Conservation (phyloP, 64 coral and sea anemone genomes). For the Pachyseris speciosa region DNA sequence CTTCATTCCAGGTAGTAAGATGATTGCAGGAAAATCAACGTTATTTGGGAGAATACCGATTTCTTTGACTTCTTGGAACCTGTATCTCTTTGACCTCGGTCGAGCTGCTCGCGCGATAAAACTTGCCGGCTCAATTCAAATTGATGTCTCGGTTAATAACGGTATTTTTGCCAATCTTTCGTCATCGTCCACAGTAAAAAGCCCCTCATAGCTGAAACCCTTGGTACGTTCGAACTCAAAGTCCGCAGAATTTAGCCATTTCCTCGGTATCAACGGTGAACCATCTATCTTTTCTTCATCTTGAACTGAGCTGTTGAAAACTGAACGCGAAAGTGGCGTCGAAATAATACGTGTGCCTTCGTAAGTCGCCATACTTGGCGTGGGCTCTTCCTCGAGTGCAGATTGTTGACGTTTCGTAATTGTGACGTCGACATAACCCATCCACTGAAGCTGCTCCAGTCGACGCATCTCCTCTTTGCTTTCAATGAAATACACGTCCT, state of each 20-base stretch:
- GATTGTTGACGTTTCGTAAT: neutral
- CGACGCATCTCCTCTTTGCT: conserved; percentile 28
- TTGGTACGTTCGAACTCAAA: neutral
- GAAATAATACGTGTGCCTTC: neutral
- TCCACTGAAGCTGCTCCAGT: neutral
- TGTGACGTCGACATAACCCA: conserved; percentile 8
- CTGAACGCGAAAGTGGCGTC: neutral
- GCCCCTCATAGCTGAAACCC: neutral
- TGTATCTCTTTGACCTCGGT: no score
- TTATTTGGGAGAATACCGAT: no score
- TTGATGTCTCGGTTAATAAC: neutral
- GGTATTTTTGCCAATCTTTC: neutral
- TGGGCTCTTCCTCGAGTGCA: neutral
- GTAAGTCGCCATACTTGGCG: neutral
- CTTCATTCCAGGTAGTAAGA: no score
- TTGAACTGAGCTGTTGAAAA: neutral
- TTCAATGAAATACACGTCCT: conserved; percentile 41
- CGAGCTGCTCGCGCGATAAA: no score
- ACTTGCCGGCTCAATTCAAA: neutral
- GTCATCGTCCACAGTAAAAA: neutral
- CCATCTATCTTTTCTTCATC: neutral
- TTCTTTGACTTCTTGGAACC: no score
- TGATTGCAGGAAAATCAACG: no score
- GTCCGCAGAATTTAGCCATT: neutral
- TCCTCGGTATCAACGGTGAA: neutral